Percentiles rank a stretch among this genome's conserved stretches.
Evolutionary conservation across 2,797 vertebrate genomes (phyloP).

Genomic region (Lutjanus campechanus): DNA sequence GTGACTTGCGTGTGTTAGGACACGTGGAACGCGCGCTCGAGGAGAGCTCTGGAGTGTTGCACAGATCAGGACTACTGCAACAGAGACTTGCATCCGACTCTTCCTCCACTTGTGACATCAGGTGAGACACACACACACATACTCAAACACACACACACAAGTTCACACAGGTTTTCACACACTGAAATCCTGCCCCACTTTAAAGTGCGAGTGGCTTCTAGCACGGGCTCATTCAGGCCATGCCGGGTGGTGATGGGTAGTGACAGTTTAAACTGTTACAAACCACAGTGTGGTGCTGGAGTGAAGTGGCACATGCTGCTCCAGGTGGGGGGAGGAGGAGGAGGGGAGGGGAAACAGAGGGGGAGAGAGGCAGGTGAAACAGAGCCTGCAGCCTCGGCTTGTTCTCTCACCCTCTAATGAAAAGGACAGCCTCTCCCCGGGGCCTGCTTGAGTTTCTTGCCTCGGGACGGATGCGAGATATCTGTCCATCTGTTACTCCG

Average conservation of each 20-base stretch:
- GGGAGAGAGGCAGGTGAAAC: slow-evolving; percentile 71
- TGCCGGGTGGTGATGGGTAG: slow-evolving; percentile 70
- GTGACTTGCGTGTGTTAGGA: slow-evolving; percentile 82
- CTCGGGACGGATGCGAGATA: slow-evolving; percentile 80
- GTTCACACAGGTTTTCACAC: slow-evolving; percentile 39
- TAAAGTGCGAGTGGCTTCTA: slow-evolving; percentile 49
- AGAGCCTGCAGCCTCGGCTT: slow-evolving; percentile 78
- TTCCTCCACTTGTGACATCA: slow-evolving; percentile 90
- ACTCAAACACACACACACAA: neutral
- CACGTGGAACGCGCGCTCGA: slow-evolving; percentile 89
- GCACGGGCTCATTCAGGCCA: slow-evolving; percentile 44
- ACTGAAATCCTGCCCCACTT: slow-evolving; percentile 51
- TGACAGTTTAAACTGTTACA: slow-evolving; percentile 84
- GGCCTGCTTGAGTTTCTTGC: slow-evolving; percentile 86
- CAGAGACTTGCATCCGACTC: slow-evolving; percentile 91
- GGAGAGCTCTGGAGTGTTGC: slow-evolving; percentile 94
- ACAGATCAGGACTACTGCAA: slow-evolving; percentile 95
- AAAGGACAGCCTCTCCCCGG: slow-evolving; percentile 83
- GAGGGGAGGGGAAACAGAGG: slow-evolving; percentile 3
- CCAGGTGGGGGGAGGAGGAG: neutral
- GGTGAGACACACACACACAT: slow-evolving; percentile 81
- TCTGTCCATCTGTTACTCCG: slow-evolving; percentile 85
- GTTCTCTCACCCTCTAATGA: slow-evolving; percentile 82
- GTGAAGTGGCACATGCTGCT: slow-evolving; percentile 66
- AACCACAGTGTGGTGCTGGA: slow-evolving; percentile 78